phyloP scores from a whole-genome alignment of 1,140 invertebrate species.

The Portunus trituberculatus region DNA sequence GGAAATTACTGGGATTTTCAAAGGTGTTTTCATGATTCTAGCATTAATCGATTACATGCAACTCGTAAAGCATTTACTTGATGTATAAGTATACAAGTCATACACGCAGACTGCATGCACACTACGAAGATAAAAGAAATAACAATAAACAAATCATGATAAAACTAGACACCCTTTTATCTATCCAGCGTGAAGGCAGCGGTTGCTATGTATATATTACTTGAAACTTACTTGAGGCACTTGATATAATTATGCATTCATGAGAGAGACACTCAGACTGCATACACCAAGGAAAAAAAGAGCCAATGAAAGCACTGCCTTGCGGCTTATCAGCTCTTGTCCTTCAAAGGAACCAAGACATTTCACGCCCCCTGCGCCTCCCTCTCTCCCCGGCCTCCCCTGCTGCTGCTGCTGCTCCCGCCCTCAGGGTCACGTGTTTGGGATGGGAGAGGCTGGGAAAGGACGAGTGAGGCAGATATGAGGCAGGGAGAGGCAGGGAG shows the following conservation, averaged over 20 bases:
- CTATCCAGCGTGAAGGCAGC: too few species aligned
- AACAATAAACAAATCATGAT: too few species aligned
- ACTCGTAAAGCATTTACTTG: too few species aligned
- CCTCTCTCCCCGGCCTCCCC: neutral
- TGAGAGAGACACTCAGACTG: neutral
- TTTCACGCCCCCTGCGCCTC: neutral
- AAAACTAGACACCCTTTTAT: too few species aligned
- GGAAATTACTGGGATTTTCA: too few species aligned
- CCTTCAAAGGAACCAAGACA: neutral
- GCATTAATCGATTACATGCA: too few species aligned
- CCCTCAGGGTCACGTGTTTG: neutral
- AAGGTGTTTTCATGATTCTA: too few species aligned
- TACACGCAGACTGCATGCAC: too few species aligned
- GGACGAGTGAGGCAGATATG: neutral
- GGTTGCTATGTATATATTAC: too few species aligned
- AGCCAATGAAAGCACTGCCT: neutral
- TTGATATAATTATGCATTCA: neutral
- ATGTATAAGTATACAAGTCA: too few species aligned
- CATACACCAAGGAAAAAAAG: neutral
- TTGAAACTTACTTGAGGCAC: too few species aligned
- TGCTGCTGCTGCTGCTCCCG: neutral
- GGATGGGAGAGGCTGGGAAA: neutral
- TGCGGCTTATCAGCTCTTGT: neutral
- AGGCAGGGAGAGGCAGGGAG: neutral
- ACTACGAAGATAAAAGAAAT: too few species aligned